Base-by-base conservation (phyloP, 1,140 invertebrate species). In the Trialeurodes vaporariorum region DNA sequence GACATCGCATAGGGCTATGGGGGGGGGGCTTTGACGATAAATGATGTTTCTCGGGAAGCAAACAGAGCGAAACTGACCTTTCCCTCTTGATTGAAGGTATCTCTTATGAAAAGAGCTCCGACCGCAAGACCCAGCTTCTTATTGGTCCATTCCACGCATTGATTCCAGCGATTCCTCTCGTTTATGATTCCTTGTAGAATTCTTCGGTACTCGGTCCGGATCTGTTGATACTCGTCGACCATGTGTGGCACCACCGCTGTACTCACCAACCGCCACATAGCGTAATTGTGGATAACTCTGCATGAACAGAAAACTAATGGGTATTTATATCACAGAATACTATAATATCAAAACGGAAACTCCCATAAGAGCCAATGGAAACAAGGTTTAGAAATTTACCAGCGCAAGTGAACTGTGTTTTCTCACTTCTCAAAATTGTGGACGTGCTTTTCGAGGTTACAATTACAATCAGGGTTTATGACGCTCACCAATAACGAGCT, bases 101-200 rank as follows among this genome's bases (percentile, higher is more conserved):
- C 88, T 23, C 86, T 80, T 63, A 92, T 90, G 73, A 92, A 92
- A 1, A 92, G 80, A 0, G 89, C 87, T 0, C 89, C 90, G 1
- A 92, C 88, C 1, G 90, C 89, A 84, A 92, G 90, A 22, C 89
- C 90, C 49, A 92, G 77, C 76, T 89, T 89, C 75, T 92, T 91
- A 74, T 92, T 92, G 1, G 90, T 91, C 87, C 87, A 91, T 70
- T 92, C 90, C 0, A 92, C 89, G 75, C 90, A 92, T 73, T 90
- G 87, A 0, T 87, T 87, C 90, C 89, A 92, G 66, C 89, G 82
- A 69, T 86, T 85, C 27, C 88, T 75, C 73, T 92, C 88, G 71
- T 84, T 87, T 63, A 87, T 83, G 26, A 93, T 87, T 0, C 91
- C 92, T 71, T 89, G 79, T 0, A 94, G 77, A 17, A 93, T 90